Evolutionary conservation across 2,113 vertebrate species (phyloP).

Genomic region (Hemichromis elongatus): DNA sequence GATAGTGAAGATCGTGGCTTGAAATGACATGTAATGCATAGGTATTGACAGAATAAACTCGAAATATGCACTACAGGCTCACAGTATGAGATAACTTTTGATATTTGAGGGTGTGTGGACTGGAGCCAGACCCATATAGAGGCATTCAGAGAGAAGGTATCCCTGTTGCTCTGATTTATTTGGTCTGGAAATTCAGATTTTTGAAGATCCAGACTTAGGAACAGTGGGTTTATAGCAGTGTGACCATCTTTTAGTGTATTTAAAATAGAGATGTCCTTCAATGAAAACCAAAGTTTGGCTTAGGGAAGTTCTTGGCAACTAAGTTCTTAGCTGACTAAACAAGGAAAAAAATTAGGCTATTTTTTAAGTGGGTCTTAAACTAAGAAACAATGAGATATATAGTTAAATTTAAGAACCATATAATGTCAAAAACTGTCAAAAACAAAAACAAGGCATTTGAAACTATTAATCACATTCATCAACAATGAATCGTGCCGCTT

Average conservation of each 20-base stretch:
- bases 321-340: no score
- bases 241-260: not conserved
- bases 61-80: not conserved
- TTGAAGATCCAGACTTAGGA: not conserved
- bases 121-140: not conserved
- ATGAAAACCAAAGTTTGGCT: not conserved
- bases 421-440: not conserved
- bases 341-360: no score
- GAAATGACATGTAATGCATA: not conserved
- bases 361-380: no score
- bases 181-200: not conserved
- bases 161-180: not conserved
- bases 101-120: not conserved
- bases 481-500: no score
- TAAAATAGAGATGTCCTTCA: not conserved
- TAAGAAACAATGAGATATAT: not conserved
- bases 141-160: not conserved
- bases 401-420: not conserved
- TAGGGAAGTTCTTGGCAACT: no score
- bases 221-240: not conserved
- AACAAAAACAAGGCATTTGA: not conserved
- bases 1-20: not conserved
- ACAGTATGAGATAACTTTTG: not conserved
- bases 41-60: not conserved
- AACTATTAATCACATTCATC: not conserved